Conservation (phyloP, 1,140 invertebrate species). For the Hyposmocoma kahamanoa region DNA sequence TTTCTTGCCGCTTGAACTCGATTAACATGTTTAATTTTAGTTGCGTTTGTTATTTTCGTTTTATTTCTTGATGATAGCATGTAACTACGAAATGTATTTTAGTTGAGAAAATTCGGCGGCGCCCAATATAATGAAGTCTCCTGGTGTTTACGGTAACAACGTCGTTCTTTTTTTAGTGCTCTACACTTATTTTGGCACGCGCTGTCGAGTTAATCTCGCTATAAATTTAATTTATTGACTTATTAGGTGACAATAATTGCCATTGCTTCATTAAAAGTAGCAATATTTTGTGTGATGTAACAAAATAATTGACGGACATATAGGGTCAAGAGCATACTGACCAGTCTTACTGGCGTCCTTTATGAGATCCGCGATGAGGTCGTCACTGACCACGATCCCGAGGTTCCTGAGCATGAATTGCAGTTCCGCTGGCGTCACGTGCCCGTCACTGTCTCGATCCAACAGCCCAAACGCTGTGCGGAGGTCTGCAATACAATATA, state of each 20-base stretch:
- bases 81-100: not conserved
- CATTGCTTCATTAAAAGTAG: not conserved
- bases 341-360: slow-evolving; percentile 79
- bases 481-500: slow-evolving; percentile 78
- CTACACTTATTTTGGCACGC: not conserved
- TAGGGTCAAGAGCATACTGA: slow-evolving; percentile 36
- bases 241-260: not conserved
- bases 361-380: slow-evolving; percentile 80
- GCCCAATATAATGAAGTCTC: not conserved
- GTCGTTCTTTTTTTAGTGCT: not conserved
- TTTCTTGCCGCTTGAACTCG: not conserved
- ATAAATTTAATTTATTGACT: not conserved
- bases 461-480: slow-evolving; percentile 83
- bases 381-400: slow-evolving; percentile 81
- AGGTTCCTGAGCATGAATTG: slow-evolving; percentile 84
- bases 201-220: not conserved
- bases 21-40: not conserved
- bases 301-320: no score
- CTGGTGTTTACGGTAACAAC: not conserved
- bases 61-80: not conserved
- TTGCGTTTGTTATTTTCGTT: not conserved
- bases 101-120: not conserved
- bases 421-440: slow-evolving; percentile 80
- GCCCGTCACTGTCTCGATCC: slow-evolving; percentile 83
- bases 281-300: not conserved